phyloP scores from a whole-genome alignment of 2,113 vertebrate genomes.

The Rhagologus leucostigma region DNA sequence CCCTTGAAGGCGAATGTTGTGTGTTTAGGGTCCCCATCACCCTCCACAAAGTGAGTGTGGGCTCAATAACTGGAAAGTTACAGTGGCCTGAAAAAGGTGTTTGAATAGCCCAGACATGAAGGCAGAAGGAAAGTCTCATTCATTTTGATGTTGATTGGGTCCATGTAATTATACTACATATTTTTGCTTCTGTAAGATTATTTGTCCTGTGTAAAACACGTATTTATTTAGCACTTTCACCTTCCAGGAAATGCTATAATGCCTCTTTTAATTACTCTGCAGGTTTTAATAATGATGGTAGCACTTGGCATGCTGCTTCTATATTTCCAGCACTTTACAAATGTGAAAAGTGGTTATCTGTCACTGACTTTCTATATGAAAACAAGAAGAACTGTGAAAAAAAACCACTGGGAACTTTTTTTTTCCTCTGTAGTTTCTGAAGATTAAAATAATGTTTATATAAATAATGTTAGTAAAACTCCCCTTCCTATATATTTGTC shows the following conservation, averaged over 20 bases:
- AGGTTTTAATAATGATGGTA: background rate
- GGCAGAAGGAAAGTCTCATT: background rate
- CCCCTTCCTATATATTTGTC: background rate
- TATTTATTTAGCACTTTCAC: constrained; percentile 28
- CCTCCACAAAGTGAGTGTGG: background rate
- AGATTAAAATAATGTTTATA: background rate
- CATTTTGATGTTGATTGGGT: background rate
- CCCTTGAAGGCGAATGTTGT: background rate
- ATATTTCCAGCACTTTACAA: background rate
- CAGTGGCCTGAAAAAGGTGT: background rate
- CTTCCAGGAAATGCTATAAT: background rate
- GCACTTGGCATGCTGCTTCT: background rate
- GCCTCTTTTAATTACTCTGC: constrained; percentile 20
- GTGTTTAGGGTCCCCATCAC: background rate
- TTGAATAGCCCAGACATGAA: background rate
- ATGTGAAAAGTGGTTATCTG: background rate
- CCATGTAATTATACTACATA: background rate
- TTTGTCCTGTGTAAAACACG: background rate
- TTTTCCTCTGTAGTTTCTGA: background rate
- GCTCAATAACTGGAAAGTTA: background rate
- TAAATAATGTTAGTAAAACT: background rate
- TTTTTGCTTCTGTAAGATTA: background rate
- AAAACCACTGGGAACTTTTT: background rate
- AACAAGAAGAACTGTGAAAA: background rate
- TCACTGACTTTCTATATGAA: background rate